These are phyloP conservation scores for Eristalis arbustorum DNA, from an alignment of 2,888 invertebrate genomes.

Conservation along the genomic window DNA sequence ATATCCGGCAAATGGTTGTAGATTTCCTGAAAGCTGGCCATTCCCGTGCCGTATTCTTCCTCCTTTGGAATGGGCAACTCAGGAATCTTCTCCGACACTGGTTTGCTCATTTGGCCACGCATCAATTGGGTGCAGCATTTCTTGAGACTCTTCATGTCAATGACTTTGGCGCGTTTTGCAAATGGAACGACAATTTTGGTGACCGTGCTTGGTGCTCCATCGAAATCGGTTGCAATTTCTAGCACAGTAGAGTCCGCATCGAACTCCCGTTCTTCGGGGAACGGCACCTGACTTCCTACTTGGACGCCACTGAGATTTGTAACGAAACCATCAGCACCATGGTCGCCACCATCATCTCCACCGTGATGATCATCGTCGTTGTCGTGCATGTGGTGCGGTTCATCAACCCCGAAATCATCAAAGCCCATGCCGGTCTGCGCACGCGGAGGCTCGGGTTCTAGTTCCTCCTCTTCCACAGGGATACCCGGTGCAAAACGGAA, in stretches of 20 bases:
- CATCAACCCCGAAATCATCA: conserved; percentile 29
- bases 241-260: conserved; percentile 73
- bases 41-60: conserved; percentile 78
- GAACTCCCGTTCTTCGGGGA: conserved; percentile 50
- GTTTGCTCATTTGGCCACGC: conserved; percentile 73
- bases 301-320: not conserved
- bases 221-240: conserved; percentile 82
- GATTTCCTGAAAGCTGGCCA: conserved; percentile 82
- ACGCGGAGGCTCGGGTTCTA: conserved; percentile 45
- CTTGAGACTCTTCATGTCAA: conserved; percentile 92
- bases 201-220: conserved; percentile 84
- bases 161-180: conserved; percentile 90
- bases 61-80: conserved; percentile 71
- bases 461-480: conserved; percentile 70
- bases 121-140: conserved; percentile 87
- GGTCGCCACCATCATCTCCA: conserved; percentile 80
- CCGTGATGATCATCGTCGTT: conserved; percentile 83
- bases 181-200: conserved; percentile 87
- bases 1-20: conserved; percentile 83
- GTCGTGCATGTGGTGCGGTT: conserved; percentile 74
- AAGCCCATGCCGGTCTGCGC: conserved; percentile 52
- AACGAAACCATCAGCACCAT: not conserved
- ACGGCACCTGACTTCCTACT: not conserved
- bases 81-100: conserved; percentile 68
- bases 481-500: conserved; percentile 76